These are phyloP conservation scores for Sebastes miniatus DNA, from an alignment of 2,797 vertebrate species.

Conservation along the genomic window DNA sequence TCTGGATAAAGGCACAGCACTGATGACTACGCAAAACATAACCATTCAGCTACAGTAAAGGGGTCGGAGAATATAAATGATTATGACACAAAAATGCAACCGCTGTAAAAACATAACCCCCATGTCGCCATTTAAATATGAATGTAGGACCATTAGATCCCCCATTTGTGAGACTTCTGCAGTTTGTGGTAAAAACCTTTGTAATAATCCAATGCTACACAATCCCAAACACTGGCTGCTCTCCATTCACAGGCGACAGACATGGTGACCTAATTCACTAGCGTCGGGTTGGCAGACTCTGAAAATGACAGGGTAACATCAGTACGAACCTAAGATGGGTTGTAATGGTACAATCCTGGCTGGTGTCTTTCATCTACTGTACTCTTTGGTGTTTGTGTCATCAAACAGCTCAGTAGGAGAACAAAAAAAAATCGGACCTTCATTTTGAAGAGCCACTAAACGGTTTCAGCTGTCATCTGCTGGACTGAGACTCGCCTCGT, in stretches of 20 bases:
- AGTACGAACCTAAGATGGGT: slow-evolving; percentile 15
- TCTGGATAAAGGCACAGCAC: slow-evolving; percentile 2
- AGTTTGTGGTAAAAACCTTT: neutral
- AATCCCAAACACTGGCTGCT: slow-evolving; percentile 18
- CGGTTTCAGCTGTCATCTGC: slow-evolving; percentile 52
- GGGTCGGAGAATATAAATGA: slow-evolving; percentile 15
- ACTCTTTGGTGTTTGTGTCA: slow-evolving; percentile 47
- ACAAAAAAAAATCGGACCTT: slow-evolving; percentile 31
- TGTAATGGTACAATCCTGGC: slow-evolving; percentile 37
- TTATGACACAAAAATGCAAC: slow-evolving; percentile 17
- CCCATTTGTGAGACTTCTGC: neutral
- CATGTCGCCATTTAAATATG: neutral
- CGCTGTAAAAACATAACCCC: slow-evolving; percentile 29
- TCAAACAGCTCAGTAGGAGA: slow-evolving; percentile 19
- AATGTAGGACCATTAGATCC: neutral
- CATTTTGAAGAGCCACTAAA: slow-evolving; percentile 43
- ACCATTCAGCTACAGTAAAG: neutral
- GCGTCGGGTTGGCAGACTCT: slow-evolving; percentile 35
- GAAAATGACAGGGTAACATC: slow-evolving; percentile 67
- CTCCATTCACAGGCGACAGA: slow-evolving; percentile 27
- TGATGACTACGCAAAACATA: neutral
- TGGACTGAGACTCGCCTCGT: slow-evolving; percentile 14
- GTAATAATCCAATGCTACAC: neutral
- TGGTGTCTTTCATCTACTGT: slow-evolving; percentile 63
- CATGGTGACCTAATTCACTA: slow-evolving; percentile 44